Conservation (phyloP, 2,113 vertebrate genomes). For the Hydrochoerus hydrochaeris region DNA sequence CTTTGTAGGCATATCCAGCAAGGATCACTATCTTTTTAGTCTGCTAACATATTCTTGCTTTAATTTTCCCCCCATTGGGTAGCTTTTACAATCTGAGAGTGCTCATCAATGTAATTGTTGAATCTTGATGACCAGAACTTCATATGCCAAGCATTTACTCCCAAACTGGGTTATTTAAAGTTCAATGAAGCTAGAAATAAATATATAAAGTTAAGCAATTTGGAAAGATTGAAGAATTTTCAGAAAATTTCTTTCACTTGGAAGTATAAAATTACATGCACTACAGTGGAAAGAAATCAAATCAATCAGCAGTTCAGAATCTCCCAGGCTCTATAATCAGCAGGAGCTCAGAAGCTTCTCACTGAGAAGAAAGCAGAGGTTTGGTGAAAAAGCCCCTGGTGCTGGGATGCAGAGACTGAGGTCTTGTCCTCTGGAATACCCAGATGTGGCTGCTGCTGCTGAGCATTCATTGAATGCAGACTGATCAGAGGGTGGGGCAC, state of each 20-base stretch:
- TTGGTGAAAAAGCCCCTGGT: neutral
- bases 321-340: slow-evolving; percentile 63
- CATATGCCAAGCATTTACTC: slow-evolving; percentile 62
- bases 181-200: slow-evolving; percentile 72
- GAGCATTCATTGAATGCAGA: neutral
- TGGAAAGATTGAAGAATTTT: slow-evolving; percentile 70
- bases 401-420: neutral
- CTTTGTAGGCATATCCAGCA: neutral
- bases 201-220: slow-evolving; percentile 76
- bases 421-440: neutral
- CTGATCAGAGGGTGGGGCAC: neutral
- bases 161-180: slow-evolving; percentile 72
- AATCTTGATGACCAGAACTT: slow-evolving; percentile 65
- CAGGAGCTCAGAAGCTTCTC: slow-evolving; percentile 20
- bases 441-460: neutral
- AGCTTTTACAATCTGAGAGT: slow-evolving; percentile 19
- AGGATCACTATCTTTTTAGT: neutral
- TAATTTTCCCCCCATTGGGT: neutral
- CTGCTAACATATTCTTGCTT: neutral
- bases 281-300: slow-evolving; percentile 72
- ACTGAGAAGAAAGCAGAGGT: neutral
- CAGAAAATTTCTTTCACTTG: slow-evolving; percentile 74
- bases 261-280: slow-evolving; percentile 77
- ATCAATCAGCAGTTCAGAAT: slow-evolving; percentile 68
- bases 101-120: slow-evolving; percentile 74